Conservation (phyloP, 2,888 invertebrate species). For the Caenorhabditis wallacei region DNA sequence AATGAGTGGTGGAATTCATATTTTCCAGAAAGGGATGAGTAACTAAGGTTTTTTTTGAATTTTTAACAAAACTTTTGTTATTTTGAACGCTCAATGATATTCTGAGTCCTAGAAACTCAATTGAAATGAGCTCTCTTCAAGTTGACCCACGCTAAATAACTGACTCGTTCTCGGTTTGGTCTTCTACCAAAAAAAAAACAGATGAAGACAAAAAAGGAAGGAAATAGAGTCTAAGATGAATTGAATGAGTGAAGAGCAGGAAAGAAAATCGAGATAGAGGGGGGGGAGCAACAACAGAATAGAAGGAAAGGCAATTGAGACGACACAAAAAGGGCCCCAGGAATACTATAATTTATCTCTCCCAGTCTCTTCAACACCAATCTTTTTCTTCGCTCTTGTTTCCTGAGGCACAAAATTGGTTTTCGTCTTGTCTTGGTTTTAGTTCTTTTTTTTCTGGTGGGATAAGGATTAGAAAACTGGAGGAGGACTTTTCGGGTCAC, state of each 20-base stretch:
- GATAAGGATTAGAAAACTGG: conserved; percentile 35
- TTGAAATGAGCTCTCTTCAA: too few relatives aligned
- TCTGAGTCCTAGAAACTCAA: too few relatives aligned
- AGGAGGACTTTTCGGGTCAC: background rate
- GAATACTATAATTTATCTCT: conserved; percentile 60
- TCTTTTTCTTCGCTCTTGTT: conserved; percentile 18
- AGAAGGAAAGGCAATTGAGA: conserved; percentile 36
- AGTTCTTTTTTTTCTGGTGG: conserved; percentile 1
- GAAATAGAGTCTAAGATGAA: conserved; percentile 28
- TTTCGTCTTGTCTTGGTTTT: conserved; percentile 1
- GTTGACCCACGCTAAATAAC: too few relatives aligned
- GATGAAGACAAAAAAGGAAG: conserved; percentile 1
- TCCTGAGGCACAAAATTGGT: conserved; percentile 25
- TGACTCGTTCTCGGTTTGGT: too few relatives aligned
- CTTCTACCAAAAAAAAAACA: conserved; percentile 2
- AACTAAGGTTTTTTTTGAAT: background rate
- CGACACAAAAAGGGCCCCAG: conserved; percentile 19
- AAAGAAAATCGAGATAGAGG: conserved; percentile 15
- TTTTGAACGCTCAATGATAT: too few relatives aligned
- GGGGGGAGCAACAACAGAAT: conserved; percentile 23
- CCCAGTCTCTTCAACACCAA: conserved; percentile 21
- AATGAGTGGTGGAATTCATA: background rate
- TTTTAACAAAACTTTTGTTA: background rate
- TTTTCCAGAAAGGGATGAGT: conserved; percentile 1
- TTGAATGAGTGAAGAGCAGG: conserved; percentile 19